Percentiles rank a stretch among this genome's conserved stretches.
These are phyloP conservation scores for Protosalanx chinensis DNA, from an alignment of 2,797 vertebrate genomes.

Conservation along the genomic window DNA sequence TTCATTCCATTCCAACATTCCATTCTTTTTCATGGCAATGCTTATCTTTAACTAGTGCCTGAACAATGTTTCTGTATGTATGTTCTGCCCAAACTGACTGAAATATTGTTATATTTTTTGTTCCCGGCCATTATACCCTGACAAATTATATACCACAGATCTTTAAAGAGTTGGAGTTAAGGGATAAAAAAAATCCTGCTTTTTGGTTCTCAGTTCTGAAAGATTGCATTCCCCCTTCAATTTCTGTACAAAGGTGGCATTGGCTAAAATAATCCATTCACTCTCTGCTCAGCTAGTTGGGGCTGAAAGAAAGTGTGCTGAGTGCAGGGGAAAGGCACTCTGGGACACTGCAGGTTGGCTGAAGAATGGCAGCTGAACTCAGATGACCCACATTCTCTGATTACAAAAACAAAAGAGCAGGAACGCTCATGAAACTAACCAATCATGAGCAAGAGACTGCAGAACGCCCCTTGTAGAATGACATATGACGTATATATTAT, in stretches of 20 bases:
- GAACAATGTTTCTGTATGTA: constrained; percentile 14
- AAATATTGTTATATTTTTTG: constrained; percentile 36
- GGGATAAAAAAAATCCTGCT: constrained; percentile 59
- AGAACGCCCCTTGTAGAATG: constrained; percentile 45
- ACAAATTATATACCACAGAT: constrained; percentile 45
- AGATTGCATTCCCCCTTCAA: constrained; percentile 61
- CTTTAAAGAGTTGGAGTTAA: constrained; percentile 51
- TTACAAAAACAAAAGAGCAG: constrained; percentile 70
- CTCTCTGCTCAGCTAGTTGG: constrained; percentile 69
- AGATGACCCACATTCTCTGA: constrained; percentile 79
- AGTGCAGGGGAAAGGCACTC: constrained; percentile 69
- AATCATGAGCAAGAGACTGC: constrained; percentile 38
- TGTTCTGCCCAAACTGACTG: constrained; percentile 21
- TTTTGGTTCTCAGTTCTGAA: constrained; percentile 63
- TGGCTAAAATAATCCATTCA: constrained; percentile 66
- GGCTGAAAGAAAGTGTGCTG: constrained; percentile 65
- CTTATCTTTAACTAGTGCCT: constrained; percentile 21
- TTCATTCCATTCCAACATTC: background rate
- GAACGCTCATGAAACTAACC: constrained; percentile 58
- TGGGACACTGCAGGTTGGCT: constrained; percentile 75
- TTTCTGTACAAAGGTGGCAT: constrained; percentile 52
- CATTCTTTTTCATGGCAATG: constrained; percentile 10
- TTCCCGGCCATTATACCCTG: constrained; percentile 35
- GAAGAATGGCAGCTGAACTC: constrained; percentile 65
- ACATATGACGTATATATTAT: no score